phyloP scores from a whole-genome alignment of 2,888 invertebrate genomes.

The Drosophila stalkeri region DNA sequence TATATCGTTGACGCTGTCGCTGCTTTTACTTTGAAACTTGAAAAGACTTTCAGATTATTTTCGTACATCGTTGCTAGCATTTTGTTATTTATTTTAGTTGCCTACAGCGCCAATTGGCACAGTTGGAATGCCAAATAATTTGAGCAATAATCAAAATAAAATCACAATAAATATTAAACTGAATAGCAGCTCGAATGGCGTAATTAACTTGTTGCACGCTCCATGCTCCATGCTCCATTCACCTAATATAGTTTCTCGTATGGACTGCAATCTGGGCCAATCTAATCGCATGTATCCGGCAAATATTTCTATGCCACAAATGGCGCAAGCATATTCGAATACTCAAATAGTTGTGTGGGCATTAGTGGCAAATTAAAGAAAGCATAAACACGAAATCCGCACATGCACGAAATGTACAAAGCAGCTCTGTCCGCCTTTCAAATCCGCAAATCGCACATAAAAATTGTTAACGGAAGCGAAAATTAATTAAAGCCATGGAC shows the following conservation, averaged over 20 bases:
- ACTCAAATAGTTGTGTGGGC: conserved; percentile 33
- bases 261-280: conserved; percentile 64
- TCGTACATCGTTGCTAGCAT: conserved; percentile 45
- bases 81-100: conserved; percentile 40
- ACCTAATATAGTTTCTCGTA: no score
- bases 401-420: conserved; percentile 51
- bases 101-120: conserved; percentile 23
- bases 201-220: conserved; percentile 84
- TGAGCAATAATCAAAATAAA: conserved; percentile 51
- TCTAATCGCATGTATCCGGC: conserved; percentile 85
- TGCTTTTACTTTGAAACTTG: conserved; percentile 78
- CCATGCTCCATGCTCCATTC: conserved; percentile 9
- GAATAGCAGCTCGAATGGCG: conserved; percentile 41
- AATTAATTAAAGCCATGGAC: conserved; percentile 78
- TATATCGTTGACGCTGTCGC: conserved; percentile 68
- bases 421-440: conserved; percentile 35
- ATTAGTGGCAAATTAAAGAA: conserved; percentile 80
- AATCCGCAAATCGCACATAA: conserved; percentile 67
- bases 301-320: conserved; percentile 78
- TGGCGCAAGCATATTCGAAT: conserved; percentile 27
- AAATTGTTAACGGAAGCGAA: conserved; percentile 82
- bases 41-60: conserved; percentile 79
- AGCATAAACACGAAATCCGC: conserved; percentile 67
- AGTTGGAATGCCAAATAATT: conserved; percentile 49
- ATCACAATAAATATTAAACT: conserved; percentile 54